Evolutionary conservation across 2,113 vertebrate species (phyloP).

Genomic region (Dicrurus megarhynchus): DNA sequence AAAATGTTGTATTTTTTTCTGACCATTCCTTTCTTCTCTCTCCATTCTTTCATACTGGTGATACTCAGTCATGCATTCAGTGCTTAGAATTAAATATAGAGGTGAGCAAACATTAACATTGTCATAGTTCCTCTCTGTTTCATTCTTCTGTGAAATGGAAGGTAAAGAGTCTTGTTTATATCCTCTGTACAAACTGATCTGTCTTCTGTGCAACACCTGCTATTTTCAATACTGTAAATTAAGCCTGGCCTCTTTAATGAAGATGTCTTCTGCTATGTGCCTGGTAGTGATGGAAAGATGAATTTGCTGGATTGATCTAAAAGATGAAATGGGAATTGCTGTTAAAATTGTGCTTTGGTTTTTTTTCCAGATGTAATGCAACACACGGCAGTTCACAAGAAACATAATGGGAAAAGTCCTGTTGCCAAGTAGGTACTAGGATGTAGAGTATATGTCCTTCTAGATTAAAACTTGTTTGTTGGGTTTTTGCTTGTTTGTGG

Average conservation of each 20-base stretch:
- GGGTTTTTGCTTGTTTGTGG: background rate
- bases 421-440: constrained; percentile 78
- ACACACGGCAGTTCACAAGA: constrained; percentile 84
- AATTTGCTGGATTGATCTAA: background rate
- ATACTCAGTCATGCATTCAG: background rate
- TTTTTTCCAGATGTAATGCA: constrained; percentile 75
- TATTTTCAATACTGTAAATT: background rate
- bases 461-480: background rate
- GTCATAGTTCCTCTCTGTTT: background rate
- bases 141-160: background rate
- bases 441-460: background rate
- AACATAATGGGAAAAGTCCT: constrained; percentile 81
- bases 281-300: background rate
- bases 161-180: background rate
- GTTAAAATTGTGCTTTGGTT: background rate
- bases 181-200: background rate
- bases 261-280: background rate
- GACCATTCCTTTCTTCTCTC: background rate
- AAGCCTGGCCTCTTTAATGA: background rate
- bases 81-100: background rate
- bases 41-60: background rate
- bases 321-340: background rate
- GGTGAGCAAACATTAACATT: background rate
- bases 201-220: background rate
- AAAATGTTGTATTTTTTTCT: background rate